Base-by-base conservation (phyloP, 2,113 vertebrate species). In the Erpornis zantholeuca region DNA sequence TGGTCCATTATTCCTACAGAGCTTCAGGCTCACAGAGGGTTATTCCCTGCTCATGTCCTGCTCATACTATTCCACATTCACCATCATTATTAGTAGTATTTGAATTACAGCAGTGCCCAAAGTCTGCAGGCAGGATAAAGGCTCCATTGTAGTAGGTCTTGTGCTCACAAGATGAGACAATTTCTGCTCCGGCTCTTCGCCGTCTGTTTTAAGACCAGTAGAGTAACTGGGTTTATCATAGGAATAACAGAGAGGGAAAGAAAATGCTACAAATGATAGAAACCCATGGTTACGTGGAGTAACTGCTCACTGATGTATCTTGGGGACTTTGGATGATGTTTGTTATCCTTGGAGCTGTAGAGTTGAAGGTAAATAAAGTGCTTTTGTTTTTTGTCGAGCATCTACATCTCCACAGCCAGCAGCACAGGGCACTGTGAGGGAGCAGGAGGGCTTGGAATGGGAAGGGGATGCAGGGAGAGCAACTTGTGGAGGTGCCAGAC, bases 41-140 rank as follows among this genome's bases (percentile, higher is more conserved):
- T 94, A 75, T 90, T 96, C 76, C 70, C 72, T 75, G 44, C 57
- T 94, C 6, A 60, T 64, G 42, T 78, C 72, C 86, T 0, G 0
- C 64, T 90, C 52, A 42, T 44, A 21, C 59, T 86, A 23, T 77
- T 90, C 44, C 45, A 63, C 71, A 47, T 85, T 80, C 63, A n/a
- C 68, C 71, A 19, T 73, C 35, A 18, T 86, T 95, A 60, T 47
- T 89, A 80, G 89, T 42, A 65, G 50, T 87, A 65, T 86, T 84
- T 92, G 90, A 90, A 86, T 94, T 88, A 61, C 9, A 88, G 96
- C 88, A 91, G 76, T 69, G 92, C 92, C 88, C 53, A 11, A 86
- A 88, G 90, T 86, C 93, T 94, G 88, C 76, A 86, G 95, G 81
- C 72, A 50, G 72, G 76, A 95, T 94, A 97, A 96, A 93, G 77